phyloP scores from a whole-genome alignment of 1,140 invertebrate species.

The Rhyzopertha dominica region DNA sequence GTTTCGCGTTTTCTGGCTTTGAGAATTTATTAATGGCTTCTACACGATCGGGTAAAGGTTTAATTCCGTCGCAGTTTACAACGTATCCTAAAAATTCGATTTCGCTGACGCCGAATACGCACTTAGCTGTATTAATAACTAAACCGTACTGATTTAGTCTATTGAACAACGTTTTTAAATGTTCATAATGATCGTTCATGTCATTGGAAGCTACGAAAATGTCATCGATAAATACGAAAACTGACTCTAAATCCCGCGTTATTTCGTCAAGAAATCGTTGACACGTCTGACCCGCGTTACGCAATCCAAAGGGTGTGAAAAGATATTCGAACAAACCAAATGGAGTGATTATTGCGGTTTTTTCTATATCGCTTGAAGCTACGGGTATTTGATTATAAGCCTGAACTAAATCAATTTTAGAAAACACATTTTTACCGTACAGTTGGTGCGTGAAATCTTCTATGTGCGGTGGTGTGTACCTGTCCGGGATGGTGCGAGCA shows the following conservation, averaged over 20 bases:
- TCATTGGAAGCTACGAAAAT: constrained; percentile 35
- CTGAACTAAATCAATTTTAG: too few relatives aligned
- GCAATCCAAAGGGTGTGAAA: too few relatives aligned
- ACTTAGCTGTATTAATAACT: constrained; percentile 36
- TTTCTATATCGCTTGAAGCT: too few relatives aligned
- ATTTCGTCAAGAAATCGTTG: constrained; percentile 48
- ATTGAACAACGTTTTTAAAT: constrained; percentile 31
- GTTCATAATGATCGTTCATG: constrained; percentile 28
- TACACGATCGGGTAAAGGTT: constrained; percentile 33
- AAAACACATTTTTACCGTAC: constrained; percentile 31
- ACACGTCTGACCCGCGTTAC: too few relatives aligned
- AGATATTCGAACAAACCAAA: too few relatives aligned
- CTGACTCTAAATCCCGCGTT: constrained; percentile 23
- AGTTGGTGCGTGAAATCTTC: constrained; percentile 39
- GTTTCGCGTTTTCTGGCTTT: constrained; percentile 20
- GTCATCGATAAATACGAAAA: constrained; percentile 33
- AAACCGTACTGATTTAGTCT: constrained; percentile 28
- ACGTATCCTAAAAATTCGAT: constrained; percentile 39
- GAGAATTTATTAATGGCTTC: constrained; percentile 26
- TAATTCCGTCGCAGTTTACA: constrained; percentile 30
- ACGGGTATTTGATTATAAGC: too few relatives aligned
- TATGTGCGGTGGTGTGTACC: constrained; percentile 37
- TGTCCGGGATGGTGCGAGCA: constrained; percentile 42
- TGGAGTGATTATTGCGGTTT: too few relatives aligned
- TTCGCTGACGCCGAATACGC: constrained; percentile 22